phyloP scores from a whole-genome alignment of 2,888 invertebrate genomes.

The Salticus scenicus region DNA sequence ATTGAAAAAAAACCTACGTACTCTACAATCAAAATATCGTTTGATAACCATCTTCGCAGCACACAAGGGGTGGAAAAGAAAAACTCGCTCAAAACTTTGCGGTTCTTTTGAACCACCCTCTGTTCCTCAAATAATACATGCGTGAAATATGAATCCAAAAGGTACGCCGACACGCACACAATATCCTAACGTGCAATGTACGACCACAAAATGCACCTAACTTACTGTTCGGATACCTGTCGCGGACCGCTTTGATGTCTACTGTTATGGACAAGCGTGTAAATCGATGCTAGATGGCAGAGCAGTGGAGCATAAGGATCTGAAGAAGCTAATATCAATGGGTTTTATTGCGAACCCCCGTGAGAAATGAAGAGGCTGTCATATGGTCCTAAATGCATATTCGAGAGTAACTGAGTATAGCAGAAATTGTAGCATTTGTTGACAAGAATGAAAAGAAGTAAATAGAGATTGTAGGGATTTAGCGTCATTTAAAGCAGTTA shows the following conservation, averaged over 20 bases:
- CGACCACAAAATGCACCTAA: too few species aligned
- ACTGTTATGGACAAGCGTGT: not conserved
- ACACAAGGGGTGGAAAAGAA: not conserved
- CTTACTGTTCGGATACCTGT: not conserved
- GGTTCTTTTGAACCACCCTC: not conserved
- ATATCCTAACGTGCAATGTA: not conserved
- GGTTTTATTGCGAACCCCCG: not conserved
- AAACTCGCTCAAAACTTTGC: not conserved
- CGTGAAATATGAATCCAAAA: slow-evolving; percentile 2
- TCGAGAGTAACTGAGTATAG: not conserved
- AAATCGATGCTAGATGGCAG: not conserved
- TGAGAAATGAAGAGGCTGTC: not conserved
- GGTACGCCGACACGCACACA: not conserved
- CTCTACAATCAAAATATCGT: not conserved
- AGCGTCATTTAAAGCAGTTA: not conserved
- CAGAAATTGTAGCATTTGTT: not conserved
- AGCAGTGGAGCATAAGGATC: not conserved
- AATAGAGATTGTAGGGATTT: not conserved
- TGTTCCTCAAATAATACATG: not conserved
- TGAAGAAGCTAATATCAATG: not conserved
- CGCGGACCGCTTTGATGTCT: not conserved
- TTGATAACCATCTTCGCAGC: not conserved
- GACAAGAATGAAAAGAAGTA: not conserved
- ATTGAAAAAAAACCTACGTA: not conserved
- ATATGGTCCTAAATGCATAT: not conserved